Evolutionary conservation across 2,797 vertebrate species (phyloP), one percentile per base, ranked within the genome.

Genomic region (Sebastes cheni): DNA sequence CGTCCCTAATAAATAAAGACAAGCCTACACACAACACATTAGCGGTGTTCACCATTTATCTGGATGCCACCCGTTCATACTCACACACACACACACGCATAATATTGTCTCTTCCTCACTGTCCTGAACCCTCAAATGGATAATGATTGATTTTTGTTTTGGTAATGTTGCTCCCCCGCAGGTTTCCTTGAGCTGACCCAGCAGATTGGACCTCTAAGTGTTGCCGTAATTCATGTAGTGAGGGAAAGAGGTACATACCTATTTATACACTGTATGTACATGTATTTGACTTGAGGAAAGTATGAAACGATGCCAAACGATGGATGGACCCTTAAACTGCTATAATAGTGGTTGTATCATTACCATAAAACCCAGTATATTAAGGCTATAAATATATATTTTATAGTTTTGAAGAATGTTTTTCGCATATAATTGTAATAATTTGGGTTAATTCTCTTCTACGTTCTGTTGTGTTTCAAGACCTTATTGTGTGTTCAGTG

Each of bases 1-100:
- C 13, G 60, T 87, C 83, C 81, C 88, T 86, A 89, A 93, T 93
- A 93, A 92, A 93, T 91, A 89, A 92, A 88, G 82, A 86, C 80
- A 68, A 84, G 75, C 76, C 78, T 67, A 64, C 77, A 79, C 56
- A 84, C 83, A 79, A 79, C 87, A 80, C 81, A 93, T 89, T 88
- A 91, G 76, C 62, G 59, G 73, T 66, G 50, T 79, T 87, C 73
- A 59, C 80, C 85, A 82, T 89, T 72, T 81, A 34, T 81, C 66
- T 78, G 74, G 46, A 71, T 80, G 59, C 46, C 16, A 8, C 5
- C 61, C 82, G 77, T 70, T 82, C 62, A 85, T 77, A 67, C 72
- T 67, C 7, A 8, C 23, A 30, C 66, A 27, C 68, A 32, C 39
- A 34, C 39, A 27, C 66, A 27, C 66, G 29, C 42, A 29, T 29